Evolutionary conservation across 2,113 vertebrate genomes (phyloP).

Genomic region (Mesitornis unicolor): DNA sequence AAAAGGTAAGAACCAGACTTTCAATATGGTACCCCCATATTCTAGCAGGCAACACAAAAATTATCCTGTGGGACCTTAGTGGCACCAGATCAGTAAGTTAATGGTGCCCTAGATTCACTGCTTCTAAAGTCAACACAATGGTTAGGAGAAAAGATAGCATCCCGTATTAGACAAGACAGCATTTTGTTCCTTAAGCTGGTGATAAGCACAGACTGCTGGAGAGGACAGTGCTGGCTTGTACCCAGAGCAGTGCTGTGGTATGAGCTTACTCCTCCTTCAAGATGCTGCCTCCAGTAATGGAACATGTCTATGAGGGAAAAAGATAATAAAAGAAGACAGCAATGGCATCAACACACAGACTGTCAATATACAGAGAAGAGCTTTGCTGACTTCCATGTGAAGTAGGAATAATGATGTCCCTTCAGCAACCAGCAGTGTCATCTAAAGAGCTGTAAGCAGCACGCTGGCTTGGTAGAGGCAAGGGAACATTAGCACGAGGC

Average conservation of each 20-base stretch:
- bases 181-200: not conserved
- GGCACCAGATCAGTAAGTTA: not conserved
- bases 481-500: not conserved
- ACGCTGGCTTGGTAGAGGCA: fast-evolving
- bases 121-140: not conserved
- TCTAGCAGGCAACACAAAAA: not conserved
- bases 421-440: not conserved
- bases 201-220: not conserved
- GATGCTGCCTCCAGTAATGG: not conserved
- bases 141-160: not conserved
- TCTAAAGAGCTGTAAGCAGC: not conserved
- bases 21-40: not conserved
- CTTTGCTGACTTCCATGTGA: not conserved
- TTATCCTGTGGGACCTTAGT: not conserved
- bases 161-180: not conserved
- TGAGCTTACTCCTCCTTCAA: not conserved
- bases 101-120: not conserved
- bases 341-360: not conserved
- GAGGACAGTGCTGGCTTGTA: not conserved
- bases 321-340: not conserved
- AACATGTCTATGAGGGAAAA: not conserved
- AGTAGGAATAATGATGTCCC: not conserved
- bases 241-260: not conserved
- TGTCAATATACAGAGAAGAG: not conserved
- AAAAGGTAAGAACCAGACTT: not conserved